phyloP scores from a whole-genome alignment of 2,797 vertebrate genomes.

The Aplochiton taeniatus region DNA sequence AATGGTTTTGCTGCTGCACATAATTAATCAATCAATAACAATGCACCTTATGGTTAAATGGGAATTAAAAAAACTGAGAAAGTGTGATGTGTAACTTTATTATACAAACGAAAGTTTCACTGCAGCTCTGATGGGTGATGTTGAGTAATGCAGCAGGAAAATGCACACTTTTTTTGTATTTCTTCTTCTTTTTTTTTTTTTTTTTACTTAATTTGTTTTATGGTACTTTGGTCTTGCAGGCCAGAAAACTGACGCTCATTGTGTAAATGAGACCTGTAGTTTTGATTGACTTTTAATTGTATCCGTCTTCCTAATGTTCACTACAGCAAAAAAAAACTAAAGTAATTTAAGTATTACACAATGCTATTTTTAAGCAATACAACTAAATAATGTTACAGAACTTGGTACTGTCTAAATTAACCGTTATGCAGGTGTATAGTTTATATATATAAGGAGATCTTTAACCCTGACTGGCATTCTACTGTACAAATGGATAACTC shows the following conservation, averaged over 20 bases:
- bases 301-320: conserved; percentile 75
- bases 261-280: conserved; percentile 77
- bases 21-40: conserved; percentile 42
- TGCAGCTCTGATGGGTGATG: conserved; percentile 43
- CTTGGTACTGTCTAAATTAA: conserved; percentile 33
- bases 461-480: not conserved
- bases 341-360: conserved; percentile 87
- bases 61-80: conserved; percentile 37
- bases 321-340: conserved; percentile 65
- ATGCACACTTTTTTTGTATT: conserved; percentile 39
- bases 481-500: conserved; percentile 57
- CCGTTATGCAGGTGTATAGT: conserved; percentile 8
- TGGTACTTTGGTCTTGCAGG: conserved; percentile 58
- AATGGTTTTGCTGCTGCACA: conserved; percentile 40
- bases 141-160: conserved; percentile 55
- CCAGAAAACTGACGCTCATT: conserved; percentile 41
- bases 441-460: too few species aligned
- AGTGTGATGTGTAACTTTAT: conserved; percentile 10
- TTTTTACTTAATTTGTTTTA: conserved; percentile 62
- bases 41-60: conserved; percentile 52
- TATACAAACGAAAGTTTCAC: conserved; percentile 5
- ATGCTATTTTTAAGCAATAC: conserved; percentile 49
- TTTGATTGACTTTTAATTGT: conserved; percentile 73
- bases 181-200: conserved; percentile 50
- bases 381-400: conserved; percentile 19